Percentiles rank a stretch among this genome's conserved stretches.
These are phyloP conservation scores for Trichogramma pretiosum DNA, from an alignment of 1,140 invertebrate genomes.

Conservation along the genomic window DNA sequence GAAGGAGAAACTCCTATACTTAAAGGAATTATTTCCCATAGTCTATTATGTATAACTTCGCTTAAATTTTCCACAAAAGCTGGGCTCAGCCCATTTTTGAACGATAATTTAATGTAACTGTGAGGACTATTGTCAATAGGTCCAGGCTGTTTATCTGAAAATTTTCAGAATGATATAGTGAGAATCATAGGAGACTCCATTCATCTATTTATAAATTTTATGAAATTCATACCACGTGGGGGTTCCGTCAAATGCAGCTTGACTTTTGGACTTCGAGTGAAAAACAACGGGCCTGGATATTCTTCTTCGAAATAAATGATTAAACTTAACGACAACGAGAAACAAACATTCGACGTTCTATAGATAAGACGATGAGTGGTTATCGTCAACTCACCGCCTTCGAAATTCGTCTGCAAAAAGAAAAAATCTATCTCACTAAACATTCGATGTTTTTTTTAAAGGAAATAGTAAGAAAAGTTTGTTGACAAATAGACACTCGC, in stretches of 20 bases:
- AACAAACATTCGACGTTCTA: conserved; percentile 62
- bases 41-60: conserved; percentile 52
- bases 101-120: conserved; percentile 78
- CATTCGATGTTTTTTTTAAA: conserved; percentile 22
- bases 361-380: conserved; percentile 76
- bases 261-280: conserved; percentile 72
- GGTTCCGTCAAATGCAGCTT: conserved; percentile 68
- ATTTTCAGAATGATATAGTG: too few species aligned
- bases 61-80: conserved; percentile 59
- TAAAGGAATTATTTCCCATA: conserved; percentile 51
- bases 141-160: conserved; percentile 60
- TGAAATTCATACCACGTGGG: conserved; percentile 49
- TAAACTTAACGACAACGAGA: conserved; percentile 61
- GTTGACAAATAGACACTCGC: neutral
- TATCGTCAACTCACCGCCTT: conserved; percentile 68
- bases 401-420: conserved; percentile 65
- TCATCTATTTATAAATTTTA: too few species aligned
- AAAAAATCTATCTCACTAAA: conserved; percentile 15
- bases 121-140: conserved; percentile 62
- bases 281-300: conserved; percentile 59
- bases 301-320: conserved; percentile 74
- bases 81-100: conserved; percentile 71
- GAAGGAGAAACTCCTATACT: conserved; percentile 21
- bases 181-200: too few species aligned
- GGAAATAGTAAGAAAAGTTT: conserved; percentile 20